phyloP scores from a whole-genome alignment of 2,888 invertebrate genomes.

The Luperina nickerlii region DNA sequence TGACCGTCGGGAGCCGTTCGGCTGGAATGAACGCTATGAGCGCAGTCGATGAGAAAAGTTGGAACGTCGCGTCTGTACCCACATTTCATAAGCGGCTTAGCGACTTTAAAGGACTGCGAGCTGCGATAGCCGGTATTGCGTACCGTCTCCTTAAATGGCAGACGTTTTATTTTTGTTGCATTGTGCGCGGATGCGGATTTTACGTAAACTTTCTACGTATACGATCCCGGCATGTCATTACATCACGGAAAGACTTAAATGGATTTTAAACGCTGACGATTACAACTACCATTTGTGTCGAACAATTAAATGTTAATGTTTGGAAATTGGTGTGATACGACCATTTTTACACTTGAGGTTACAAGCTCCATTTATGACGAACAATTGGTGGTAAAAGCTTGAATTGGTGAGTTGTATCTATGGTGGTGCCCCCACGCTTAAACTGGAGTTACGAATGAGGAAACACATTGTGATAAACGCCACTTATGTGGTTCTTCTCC shows the following conservation, averaged over 20 bases:
- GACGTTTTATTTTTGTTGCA: conserved; percentile 83
- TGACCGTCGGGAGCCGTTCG: conserved; percentile 49
- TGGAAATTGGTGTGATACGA: conserved; percentile 61
- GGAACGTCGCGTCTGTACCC: conserved; percentile 74
- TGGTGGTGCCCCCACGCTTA: conserved; percentile 29
- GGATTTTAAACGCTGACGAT: conserved; percentile 62
- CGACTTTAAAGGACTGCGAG: conserved; percentile 83
- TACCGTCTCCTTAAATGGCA: conserved; percentile 79
- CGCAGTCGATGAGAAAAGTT: conserved; percentile 82
- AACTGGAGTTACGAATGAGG: conserved; percentile 33
- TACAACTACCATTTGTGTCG: conserved; percentile 61
- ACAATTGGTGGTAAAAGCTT: conserved; percentile 57
- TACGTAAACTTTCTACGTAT: conserved; percentile 79
- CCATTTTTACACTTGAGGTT: conserved; percentile 59
- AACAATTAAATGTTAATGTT: conserved; percentile 66
- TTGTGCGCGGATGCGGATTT: conserved; percentile 74
- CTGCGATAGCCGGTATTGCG: conserved; percentile 81
- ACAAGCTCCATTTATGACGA: conserved; percentile 60
- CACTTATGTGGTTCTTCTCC: conserved; percentile 14
- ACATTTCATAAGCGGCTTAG: conserved; percentile 86
- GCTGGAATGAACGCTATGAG: conserved; percentile 60
- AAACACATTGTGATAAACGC: conserved; percentile 31
- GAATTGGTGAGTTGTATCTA: conserved; percentile 40
- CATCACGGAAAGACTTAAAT: conserved; percentile 64
- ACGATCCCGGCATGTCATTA: conserved; percentile 67